These are phyloP conservation scores for Falco novaeseelandiae DNA, from an alignment of 2,797 vertebrate species.

Conservation along the genomic window DNA sequence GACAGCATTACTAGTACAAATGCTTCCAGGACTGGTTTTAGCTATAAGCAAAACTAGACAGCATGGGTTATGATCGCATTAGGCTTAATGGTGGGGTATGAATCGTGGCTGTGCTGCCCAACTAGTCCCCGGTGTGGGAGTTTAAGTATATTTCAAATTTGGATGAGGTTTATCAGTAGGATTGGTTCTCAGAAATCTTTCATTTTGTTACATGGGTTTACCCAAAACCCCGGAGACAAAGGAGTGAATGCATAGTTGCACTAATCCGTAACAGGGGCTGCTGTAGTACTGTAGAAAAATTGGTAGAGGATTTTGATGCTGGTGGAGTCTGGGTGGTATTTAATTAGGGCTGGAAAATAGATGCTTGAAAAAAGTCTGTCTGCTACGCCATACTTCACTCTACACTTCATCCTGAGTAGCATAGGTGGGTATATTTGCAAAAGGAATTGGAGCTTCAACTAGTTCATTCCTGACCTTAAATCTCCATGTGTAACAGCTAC, in stretches of 20 bases:
- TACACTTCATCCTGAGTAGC: neutral
- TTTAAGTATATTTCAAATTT: neutral
- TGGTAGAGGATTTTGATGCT: neutral
- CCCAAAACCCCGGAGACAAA: neutral
- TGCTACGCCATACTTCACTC: neutral
- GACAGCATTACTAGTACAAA: neutral
- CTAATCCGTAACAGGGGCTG: neutral
- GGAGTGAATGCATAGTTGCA: neutral
- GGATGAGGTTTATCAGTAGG: neutral
- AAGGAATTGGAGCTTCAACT: neutral
- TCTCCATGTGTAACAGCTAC: neutral
- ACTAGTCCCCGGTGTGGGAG: neutral
- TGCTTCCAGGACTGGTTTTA: neutral
- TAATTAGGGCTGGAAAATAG: neutral
- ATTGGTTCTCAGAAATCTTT: neutral
- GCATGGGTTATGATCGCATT: rapidly evolving
- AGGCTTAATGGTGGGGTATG: neutral
- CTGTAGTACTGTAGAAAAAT: neutral
- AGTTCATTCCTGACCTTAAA: neutral
- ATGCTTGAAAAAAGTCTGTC: neutral
- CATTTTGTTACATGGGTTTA: neutral
- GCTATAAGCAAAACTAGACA: neutral
- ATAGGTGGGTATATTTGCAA: rapidly evolving
- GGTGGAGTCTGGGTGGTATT: neutral
- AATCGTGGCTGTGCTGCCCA: neutral